phyloP scores from a whole-genome alignment of 2,113 vertebrate genomes.

The Callipepla californica region DNA sequence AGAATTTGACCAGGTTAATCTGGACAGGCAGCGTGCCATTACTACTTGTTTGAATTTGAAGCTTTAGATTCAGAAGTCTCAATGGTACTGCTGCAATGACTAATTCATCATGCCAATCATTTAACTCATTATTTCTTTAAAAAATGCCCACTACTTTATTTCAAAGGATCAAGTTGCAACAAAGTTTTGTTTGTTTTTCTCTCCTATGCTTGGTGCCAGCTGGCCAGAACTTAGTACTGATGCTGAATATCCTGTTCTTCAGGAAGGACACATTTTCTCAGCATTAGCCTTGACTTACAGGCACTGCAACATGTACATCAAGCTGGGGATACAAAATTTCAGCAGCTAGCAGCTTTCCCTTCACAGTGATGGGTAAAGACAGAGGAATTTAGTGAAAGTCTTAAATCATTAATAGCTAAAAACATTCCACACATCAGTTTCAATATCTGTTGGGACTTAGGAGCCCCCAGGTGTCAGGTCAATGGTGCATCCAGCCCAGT shows the following conservation, averaged over 20 bases:
- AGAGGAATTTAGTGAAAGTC: neutral
- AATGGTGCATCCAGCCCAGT: no score
- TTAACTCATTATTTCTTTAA: neutral
- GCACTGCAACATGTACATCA: neutral
- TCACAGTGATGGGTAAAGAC: neutral
- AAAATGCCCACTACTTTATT: neutral
- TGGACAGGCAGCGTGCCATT: neutral
- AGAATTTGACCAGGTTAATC: neutral
- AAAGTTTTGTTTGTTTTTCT: neutral
- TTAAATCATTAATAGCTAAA: neutral
- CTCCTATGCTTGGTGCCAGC: neutral
- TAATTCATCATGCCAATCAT: neutral
- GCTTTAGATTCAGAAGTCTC: neutral
- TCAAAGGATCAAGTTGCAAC: neutral
- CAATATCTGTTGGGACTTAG: neutral
- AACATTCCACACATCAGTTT: neutral
- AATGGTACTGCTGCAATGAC: neutral
- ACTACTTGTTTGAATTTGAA: neutral
- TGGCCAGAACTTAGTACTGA: neutral
- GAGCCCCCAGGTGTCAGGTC: accelerated
- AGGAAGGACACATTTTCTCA: neutral
- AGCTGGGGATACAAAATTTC: neutral
- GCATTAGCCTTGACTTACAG: neutral
- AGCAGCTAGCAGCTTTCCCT: neutral
- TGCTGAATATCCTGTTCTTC: neutral